These are phyloP conservation scores for Pogonognathellus flavescens DNA, from an alignment of 1,140 invertebrate species.

Conservation along the genomic window DNA sequence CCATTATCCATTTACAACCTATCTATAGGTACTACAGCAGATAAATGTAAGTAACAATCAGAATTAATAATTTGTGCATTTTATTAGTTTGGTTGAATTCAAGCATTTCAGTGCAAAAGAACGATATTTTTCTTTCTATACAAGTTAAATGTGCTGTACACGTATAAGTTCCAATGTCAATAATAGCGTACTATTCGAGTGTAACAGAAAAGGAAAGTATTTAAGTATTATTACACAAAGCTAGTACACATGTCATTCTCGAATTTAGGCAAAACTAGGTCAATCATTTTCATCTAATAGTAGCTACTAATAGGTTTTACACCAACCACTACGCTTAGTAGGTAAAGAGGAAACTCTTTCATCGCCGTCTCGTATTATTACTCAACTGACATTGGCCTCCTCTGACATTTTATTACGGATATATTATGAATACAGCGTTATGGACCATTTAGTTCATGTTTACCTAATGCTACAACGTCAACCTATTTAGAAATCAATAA, in stretches of 20 bases:
- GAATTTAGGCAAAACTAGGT: conserved; percentile 28
- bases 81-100: neutral
- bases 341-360: conserved; percentile 5
- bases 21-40: neutral
- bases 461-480: neutral
- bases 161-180: conserved; percentile 32
- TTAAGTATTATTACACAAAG: conserved; percentile 17
- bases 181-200: neutral
- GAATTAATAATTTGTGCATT: neutral
- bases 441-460: neutral
- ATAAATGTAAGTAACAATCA: no score
- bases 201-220: conserved; percentile 10
- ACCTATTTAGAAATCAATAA: conserved; percentile 27
- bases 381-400: conserved; percentile 15
- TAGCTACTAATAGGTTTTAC: neutral
- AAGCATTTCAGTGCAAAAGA: no score
- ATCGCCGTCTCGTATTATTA: conserved; percentile 11
- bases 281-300: conserved; percentile 25
- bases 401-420: conserved; percentile 31
- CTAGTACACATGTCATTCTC: conserved; percentile 32
- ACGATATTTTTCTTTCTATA: no score
- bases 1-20: neutral
- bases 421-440: conserved; percentile 18
- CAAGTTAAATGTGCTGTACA: neutral
- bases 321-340: neutral